phyloP scores from a whole-genome alignment of 2,797 vertebrate genomes.

The Bradypodion ventrale region DNA sequence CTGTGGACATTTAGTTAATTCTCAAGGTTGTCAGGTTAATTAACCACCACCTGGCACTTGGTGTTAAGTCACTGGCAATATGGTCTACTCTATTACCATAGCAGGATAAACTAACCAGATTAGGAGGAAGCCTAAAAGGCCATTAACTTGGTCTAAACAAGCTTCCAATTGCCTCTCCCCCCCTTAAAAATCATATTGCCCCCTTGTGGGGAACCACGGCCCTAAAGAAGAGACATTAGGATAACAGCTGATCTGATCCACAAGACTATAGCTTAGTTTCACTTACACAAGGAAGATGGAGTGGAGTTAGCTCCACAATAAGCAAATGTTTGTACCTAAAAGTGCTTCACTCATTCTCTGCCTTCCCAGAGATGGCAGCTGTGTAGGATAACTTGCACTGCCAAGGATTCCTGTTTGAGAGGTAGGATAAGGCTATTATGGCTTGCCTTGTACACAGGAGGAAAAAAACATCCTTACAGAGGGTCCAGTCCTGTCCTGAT shows the following conservation, averaged over 20 bases:
- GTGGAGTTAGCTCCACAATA: neutral
- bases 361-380: neutral
- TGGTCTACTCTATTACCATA: no score
- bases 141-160: no score
- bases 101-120: no score
- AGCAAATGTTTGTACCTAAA: neutral
- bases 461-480: neutral
- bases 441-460: neutral
- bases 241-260: neutral
- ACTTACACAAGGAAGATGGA: neutral
- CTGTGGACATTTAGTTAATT: no score
- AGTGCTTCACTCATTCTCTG: neutral
- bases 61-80: no score
- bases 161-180: no score
- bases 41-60: no score
- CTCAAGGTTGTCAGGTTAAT: no score
- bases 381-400: neutral
- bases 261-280: neutral
- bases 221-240: no score
- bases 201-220: no score
- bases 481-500: neutral
- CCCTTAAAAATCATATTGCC: no score
- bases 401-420: neutral
- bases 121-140: no score
- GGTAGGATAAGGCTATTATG: neutral